Conservation (phyloP, 2,113 vertebrate species). For the Hydrochoerus hydrochaeris region DNA sequence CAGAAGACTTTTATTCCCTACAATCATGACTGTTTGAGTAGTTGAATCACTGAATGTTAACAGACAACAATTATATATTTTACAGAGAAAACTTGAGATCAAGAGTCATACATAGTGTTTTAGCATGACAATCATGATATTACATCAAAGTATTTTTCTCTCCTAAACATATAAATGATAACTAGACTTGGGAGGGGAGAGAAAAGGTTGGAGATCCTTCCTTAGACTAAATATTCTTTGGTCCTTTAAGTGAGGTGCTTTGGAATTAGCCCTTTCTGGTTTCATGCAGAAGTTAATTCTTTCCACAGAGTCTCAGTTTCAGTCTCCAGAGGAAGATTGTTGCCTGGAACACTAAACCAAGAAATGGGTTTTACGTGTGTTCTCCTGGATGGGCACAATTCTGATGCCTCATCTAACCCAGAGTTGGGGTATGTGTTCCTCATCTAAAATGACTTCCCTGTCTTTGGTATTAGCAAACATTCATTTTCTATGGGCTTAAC, state of each 20-base stretch:
- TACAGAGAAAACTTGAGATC: neutral
- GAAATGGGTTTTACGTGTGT: neutral
- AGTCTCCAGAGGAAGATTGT: too few species aligned
- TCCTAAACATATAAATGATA: neutral
- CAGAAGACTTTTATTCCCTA: neutral
- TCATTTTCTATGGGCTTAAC: neutral
- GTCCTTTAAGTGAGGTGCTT: too few species aligned
- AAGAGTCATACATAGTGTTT: neutral
- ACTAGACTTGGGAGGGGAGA: neutral
- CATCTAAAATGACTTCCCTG: neutral
- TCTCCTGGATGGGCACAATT: neutral
- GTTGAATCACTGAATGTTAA: neutral
- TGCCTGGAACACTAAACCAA: too few species aligned
- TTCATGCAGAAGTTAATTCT: neutral
- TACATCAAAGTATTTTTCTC: neutral
- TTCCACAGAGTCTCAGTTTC: too few species aligned
- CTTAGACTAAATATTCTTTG: neutral
- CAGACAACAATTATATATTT: neutral
- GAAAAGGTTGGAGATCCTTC: neutral
- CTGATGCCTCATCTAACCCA: neutral
- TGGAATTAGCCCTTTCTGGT: neutral
- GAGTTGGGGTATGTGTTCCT: neutral
- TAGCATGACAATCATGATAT: neutral
- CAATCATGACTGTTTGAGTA: neutral
- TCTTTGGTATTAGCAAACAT: neutral